phyloP scores from a whole-genome alignment of 2,888 invertebrate genomes.

The Drosophila tanythrix region DNA sequence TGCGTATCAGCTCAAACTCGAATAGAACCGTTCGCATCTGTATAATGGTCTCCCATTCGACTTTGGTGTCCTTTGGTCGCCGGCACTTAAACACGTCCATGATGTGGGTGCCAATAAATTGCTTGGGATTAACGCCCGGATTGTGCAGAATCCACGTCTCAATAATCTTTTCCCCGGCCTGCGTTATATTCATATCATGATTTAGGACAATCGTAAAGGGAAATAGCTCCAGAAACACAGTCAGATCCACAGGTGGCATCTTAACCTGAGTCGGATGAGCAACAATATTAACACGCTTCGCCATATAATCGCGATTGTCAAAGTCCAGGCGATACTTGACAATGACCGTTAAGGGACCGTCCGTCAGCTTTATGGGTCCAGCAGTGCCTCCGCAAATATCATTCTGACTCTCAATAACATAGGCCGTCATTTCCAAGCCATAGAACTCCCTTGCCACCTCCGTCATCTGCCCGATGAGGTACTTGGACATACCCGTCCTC shows the following conservation, averaged over 20 bases:
- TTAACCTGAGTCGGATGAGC: constrained; percentile 83
- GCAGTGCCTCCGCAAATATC: constrained; percentile 80
- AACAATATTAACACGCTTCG: constrained; percentile 82
- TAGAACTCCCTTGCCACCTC: constrained; percentile 89
- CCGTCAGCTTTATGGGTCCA: constrained; percentile 82
- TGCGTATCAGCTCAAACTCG: constrained; percentile 91
- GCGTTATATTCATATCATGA: constrained; percentile 90
- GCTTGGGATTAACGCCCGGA: constrained; percentile 82
- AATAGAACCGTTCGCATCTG: constrained; percentile 93
- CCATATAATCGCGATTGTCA: constrained; percentile 92
- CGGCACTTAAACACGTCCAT: constrained; percentile 91
- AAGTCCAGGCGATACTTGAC: constrained; percentile 92
- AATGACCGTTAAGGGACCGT: constrained; percentile 86
- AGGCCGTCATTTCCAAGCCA: constrained; percentile 87
- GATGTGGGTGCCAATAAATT: constrained; percentile 89
- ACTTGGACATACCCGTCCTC: constrained; percentile 92
- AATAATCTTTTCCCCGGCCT: constrained; percentile 91
- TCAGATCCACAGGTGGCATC: constrained; percentile 87
- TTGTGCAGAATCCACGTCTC: constrained; percentile 89
- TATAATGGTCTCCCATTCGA: constrained; percentile 92
- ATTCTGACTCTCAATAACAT: constrained; percentile 89
- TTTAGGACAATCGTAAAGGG: constrained; percentile 94
- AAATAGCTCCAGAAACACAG: constrained; percentile 91
- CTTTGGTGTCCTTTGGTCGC: constrained; percentile 91
- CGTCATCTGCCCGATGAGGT: constrained; percentile 94